Evolutionary conservation across 1,140 invertebrate species (phyloP).

Genomic region (Magallana ariakensis): DNA sequence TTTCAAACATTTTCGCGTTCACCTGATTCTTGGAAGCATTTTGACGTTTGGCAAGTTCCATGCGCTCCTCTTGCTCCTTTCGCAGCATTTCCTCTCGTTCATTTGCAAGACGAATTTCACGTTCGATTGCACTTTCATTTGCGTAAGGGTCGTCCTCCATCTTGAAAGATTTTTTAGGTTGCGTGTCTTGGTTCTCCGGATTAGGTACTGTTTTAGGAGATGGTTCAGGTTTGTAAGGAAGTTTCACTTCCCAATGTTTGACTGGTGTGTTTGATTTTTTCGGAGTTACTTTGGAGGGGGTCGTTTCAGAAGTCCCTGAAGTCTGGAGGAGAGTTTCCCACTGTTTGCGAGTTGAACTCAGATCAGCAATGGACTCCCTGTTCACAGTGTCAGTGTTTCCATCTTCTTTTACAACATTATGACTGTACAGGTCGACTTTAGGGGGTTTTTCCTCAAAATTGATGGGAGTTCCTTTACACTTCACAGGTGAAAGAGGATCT

Average conservation of each 20-base stretch:
- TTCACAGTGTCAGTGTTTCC: conserved; percentile 73
- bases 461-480: background rate
- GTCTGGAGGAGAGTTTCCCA: conserved; percentile 71
- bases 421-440: conserved; percentile 72
- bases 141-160: conserved; percentile 52
- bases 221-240: conserved; percentile 58
- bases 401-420: conserved; percentile 72
- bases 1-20: conserved; percentile 56
- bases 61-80: conserved; percentile 69
- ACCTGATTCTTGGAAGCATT: conserved; percentile 52
- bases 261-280: conserved; percentile 55
- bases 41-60: conserved; percentile 62
- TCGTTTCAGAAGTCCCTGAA: background rate
- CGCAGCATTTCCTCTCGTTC: conserved; percentile 80
- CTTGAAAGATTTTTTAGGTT: conserved; percentile 37
- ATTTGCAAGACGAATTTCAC: conserved; percentile 82
- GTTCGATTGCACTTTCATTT: conserved; percentile 83
- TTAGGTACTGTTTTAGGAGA: conserved; percentile 12
- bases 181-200: conserved; percentile 40
- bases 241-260: conserved; percentile 72
- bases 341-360: conserved; percentile 68
- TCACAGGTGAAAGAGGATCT: background rate
- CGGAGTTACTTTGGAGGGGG: conserved; percentile 33
- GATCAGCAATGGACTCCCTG: conserved; percentile 73
- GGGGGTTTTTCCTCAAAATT: conserved; percentile 65